Evolutionary conservation across 2,113 vertebrate species (phyloP).

Genomic region (Pseudorasbora parva): DNA sequence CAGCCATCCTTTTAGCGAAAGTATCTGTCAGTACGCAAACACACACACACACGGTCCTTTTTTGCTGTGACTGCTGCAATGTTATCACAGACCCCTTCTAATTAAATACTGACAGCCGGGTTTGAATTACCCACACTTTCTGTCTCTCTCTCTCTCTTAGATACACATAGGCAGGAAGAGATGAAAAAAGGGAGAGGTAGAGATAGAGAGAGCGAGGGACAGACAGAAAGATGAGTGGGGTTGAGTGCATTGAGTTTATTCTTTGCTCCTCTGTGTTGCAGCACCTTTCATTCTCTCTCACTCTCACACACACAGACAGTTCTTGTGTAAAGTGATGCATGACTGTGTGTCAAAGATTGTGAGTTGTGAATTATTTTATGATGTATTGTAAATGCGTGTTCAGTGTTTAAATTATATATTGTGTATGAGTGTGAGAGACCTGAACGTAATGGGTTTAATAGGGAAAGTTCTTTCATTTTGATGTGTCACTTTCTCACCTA

Average conservation of each 20-base stretch:
- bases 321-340: slow-evolving; percentile 24
- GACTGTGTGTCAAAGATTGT: not conserved
- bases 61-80: slow-evolving; percentile 16
- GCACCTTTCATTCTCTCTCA: not conserved
- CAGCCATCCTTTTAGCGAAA: slow-evolving; percentile 49
- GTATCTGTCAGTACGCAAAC: slow-evolving; percentile 38
- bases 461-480: no score
- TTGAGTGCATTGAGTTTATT: slow-evolving; percentile 16
- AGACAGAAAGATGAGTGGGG: not conserved
- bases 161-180: slow-evolving; percentile 17
- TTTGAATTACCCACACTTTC: slow-evolving; percentile 28
- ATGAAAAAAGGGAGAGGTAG: slow-evolving; percentile 6
- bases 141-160: not conserved
- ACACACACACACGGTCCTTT: not conserved
- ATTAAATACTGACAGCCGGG: slow-evolving; percentile 44
- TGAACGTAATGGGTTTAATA: not conserved
- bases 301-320: not conserved
- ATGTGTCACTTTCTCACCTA: no score
- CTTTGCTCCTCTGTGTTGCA: slow-evolving; percentile 16
- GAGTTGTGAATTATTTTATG: slow-evolving; percentile 45
- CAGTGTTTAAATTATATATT: slow-evolving; percentile 22
- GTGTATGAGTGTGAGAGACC: not conserved
- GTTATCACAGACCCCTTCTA: slow-evolving; percentile 38
- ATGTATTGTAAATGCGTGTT: slow-evolving; percentile 28
- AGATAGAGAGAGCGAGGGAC: not conserved